phyloP scores from a whole-genome alignment of 2,888 invertebrate species.

The Brenthis daphne region DNA sequence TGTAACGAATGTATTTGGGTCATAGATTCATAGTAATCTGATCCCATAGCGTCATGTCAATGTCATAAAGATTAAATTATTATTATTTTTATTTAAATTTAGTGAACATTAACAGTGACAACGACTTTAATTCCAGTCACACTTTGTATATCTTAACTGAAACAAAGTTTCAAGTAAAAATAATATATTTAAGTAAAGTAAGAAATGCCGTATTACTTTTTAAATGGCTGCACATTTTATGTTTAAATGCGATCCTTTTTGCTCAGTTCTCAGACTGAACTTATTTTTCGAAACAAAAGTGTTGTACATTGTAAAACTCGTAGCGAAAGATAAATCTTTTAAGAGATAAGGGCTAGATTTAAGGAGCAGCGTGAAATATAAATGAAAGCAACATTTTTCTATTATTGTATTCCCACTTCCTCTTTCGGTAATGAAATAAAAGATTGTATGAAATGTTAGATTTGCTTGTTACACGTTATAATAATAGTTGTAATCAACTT shows the following conservation, averaged over 20 bases:
- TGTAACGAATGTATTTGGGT: too few relatives aligned
- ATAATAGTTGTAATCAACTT: not conserved
- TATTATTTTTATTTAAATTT: too few relatives aligned
- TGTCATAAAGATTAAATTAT: too few relatives aligned
- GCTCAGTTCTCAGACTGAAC: slow-evolving; percentile 23
- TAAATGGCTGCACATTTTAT: slow-evolving; percentile 22
- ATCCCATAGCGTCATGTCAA: too few relatives aligned
- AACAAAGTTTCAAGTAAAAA: not conserved
- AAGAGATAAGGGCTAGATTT: slow-evolving; percentile 36
- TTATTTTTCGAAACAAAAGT: slow-evolving; percentile 35
- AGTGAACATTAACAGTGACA: not conserved
- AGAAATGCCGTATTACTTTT: slow-evolving; percentile 15
- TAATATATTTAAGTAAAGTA: slow-evolving; percentile 1
- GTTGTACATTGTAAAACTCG: slow-evolving; percentile 33
- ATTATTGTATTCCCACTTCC: slow-evolving; percentile 30
- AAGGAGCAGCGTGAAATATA: slow-evolving; percentile 29
- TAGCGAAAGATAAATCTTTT: slow-evolving; percentile 35
- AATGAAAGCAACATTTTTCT: slow-evolving; percentile 32
- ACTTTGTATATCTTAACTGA: not conserved
- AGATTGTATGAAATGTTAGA: not conserved
- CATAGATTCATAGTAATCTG: too few relatives aligned
- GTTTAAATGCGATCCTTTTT: slow-evolving; percentile 27
- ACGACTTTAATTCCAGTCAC: not conserved
- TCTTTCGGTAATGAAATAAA: slow-evolving; percentile 19
- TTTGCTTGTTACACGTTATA: not conserved